phyloP scores from a whole-genome alignment of 2,888 invertebrate genomes.

The Spicauda simplicius region DNA sequence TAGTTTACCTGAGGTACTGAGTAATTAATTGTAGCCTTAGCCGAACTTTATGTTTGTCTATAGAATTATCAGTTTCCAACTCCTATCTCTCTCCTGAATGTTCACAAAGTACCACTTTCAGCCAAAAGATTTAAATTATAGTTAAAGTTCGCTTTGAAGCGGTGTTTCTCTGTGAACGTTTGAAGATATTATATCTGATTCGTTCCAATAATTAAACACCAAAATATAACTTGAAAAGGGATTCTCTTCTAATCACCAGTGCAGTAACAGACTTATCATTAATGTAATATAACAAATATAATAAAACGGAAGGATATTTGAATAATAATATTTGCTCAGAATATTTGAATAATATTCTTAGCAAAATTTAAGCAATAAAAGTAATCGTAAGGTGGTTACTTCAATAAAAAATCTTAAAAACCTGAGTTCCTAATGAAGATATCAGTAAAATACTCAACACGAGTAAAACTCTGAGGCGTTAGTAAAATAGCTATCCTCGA shows the following conservation, averaged over 20 bases:
- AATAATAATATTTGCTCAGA: too few relatives aligned
- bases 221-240: not conserved
- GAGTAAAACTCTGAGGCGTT: not conserved
- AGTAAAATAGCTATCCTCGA: not conserved
- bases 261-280: not conserved
- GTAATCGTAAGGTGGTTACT: too few relatives aligned
- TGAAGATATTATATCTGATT: slow-evolving; percentile 3
- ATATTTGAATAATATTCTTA: too few relatives aligned
- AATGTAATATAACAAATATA: too few relatives aligned
- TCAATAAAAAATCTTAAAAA: too few relatives aligned
- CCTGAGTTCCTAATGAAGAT: too few relatives aligned
- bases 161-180: slow-evolving; percentile 8
- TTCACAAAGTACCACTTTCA: not conserved
- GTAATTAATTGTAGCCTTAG: slow-evolving; percentile 21
- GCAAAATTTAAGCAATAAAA: too few relatives aligned
- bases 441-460: too few relatives aligned
- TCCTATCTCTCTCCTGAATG: not conserved
- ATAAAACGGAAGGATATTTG: too few relatives aligned
- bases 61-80: not conserved
- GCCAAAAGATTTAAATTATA: slow-evolving; percentile 9
- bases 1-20: slow-evolving; percentile 15
- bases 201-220: slow-evolving; percentile 4
- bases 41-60: slow-evolving; percentile 22
- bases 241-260: not conserved
- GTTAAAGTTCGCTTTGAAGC: slow-evolving; percentile 13